Evolutionary conservation across 1,140 invertebrate genomes (phyloP), one percentile per base, ranked within the genome.

Genomic region (Drosophila equinoxialis): DNA sequence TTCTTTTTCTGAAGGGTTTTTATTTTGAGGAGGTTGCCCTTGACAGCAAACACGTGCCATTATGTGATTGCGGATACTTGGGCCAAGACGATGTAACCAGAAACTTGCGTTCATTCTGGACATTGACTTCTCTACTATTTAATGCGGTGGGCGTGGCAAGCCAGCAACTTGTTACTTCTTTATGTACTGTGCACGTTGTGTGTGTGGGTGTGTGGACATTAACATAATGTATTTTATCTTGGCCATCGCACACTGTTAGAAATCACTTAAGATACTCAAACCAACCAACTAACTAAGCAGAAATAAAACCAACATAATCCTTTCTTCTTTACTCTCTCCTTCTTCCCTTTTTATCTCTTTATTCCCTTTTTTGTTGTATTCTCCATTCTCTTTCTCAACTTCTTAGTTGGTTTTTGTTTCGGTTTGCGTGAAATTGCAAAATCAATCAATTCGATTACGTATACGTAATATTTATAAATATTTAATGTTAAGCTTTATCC

Each of bases 401-500:
- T 74, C 62, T 66, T 61, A 58, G 73, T 17, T 11, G 45, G 69
- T 65, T 67, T 68, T 85, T 75, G 71, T 85, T 85, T 75, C 68
- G 54, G 41, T 63, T 78, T 85, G 81, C 81, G 81, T 85, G 81
- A 85, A 85, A 85, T 85, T 75, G 81, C 81, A 72, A 85, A 85
- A 85, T 85, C 81, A 85, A 85, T 85, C 81, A 81, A 85, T 81
- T 85, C 81, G 81, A 85, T 85, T 85, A 85, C 81, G 81, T 80
- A 85, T 85, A 85, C 79, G 81, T 70, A 85, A 85, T 85, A 81
- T 81, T 85, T 85, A 72, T 85, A 85, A 85, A 85, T 85, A 81
- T 85, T 85, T 85, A 65, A 85, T 81, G 81, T 70, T 72, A 67
- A 81, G 74, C 81, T 75, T 78, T 85, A 77, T 51, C 45, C 45